Evolutionary conservation across 2,113 vertebrate species (phyloP), one percentile per base, ranked within the genome.

Genomic region (Maccullochella peelii): DNA sequence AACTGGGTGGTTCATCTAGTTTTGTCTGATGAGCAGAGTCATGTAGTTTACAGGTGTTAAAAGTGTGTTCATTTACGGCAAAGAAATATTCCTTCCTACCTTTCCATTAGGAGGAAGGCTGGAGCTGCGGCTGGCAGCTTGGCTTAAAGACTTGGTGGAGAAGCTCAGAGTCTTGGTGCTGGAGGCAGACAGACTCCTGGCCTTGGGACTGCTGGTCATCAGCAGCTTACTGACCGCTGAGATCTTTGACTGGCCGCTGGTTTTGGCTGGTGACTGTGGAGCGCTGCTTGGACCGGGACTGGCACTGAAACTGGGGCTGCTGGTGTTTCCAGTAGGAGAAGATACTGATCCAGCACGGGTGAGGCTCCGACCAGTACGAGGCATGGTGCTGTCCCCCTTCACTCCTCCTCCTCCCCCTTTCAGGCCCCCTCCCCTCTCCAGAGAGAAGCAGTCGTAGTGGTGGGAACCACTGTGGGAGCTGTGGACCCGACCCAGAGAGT

Each of bases 181-280:
- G 40, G 97, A 97, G 6, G 98, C 91, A 72, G 98, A 97, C 62
- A 99, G 94, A 89, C 96, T 97, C 73, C 98, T 96, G 20, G 96
- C 92, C 80, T 98, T 99, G 66, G 98, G 98, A 80, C 97, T 97
- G 27, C 97, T 98, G 62, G 97, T 97, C 95, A 99, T 95, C 59
- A 99, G 96, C 23, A 99, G 96, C 86, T 99, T 99, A 94, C 97
- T 97, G 87, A 99, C 98, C 0, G 98, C 98, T 0, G 98, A 99
- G 85, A 99, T 97, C 94, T 97, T 98, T 0, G 97, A 97, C 87
- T 96, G 97, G 89, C 94, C 84, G 40, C 80, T 89, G 96, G 86
- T 93, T 96, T 99, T 50, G 94, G 96, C 5, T n/a, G 93, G 93
- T 52, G 97, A 99, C 82, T 97, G 95, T 30, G 96, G 96, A 2